Evolutionary conservation across 2,888 invertebrate genomes (phyloP), one percentile per base, ranked within the genome.

Genomic region (Caenorhabditis doughertyi): DNA sequence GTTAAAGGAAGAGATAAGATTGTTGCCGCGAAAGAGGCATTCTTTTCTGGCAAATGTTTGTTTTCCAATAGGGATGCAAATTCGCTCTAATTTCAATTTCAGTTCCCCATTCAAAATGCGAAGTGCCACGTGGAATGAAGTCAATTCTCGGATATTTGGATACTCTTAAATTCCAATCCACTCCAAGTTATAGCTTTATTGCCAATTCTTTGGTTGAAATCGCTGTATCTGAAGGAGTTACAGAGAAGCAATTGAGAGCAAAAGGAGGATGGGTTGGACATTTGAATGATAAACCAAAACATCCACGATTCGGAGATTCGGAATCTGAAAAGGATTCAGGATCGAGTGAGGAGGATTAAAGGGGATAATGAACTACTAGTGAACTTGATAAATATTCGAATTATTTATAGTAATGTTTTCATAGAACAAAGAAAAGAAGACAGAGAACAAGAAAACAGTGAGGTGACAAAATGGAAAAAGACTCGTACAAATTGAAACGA

Each of bases 261-360:
- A 21, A 11, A 4, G 72, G 58, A 3, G 67, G 60, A 32, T 80
- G 80, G 80, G 60, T 60, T 23, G 80, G 80, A 11, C 67, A 60
- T 18, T 60, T 80, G 73, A 80, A 62, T 44, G 29, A 53, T 3
- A 44, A 55, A 21, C 9, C n/a, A 39, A 70, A 79, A 32, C 32
- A 35, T 27, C n/a, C 18, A 2, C 39, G 77, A 21, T 77, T 77
- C n/a, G 68, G 65, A 13, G 74, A 74, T 47, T 74, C 77, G 42
- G 68, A 77, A 11, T 76, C 76, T n/a, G 77, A 70, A 18, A 44
- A 16, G n/a, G n/a, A 47, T 2, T 58, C 74, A 0, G 65, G 47
- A 16, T 65, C 74, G 21, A 21, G 18, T 13, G 74, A 71, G 0
- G 58, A 53, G n/a, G 74, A 74, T 18, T 74, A 39, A 32, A 32